Evolutionary conservation across 2,888 invertebrate species (phyloP), one percentile per base, ranked within the genome.

Genomic region (Nipponacmea schrenckii): DNA sequence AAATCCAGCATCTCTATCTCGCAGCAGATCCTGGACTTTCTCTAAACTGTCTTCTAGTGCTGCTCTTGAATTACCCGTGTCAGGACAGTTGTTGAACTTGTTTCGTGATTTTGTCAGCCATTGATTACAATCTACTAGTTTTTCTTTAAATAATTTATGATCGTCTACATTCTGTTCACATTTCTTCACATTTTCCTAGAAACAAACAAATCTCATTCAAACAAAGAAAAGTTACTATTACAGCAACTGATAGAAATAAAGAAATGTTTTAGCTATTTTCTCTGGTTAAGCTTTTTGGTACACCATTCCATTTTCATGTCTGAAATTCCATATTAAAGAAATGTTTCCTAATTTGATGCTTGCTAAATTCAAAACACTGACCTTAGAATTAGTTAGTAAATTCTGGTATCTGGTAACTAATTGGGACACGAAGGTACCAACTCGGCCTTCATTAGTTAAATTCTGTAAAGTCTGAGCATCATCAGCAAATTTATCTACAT

Each of bases 111-210:
- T 92, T 81, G 96, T 95, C 31, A 97, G 93, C 96, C 97, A 97
- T 84, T 96, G 95, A 85, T 95, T 94, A 83, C 96, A 96, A 89
- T 97, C 97, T 87, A 95, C 94, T 83, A 95, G 95, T 17, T 97
- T 91, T 10, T 95, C 93, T 80, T 95, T 95, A 86, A 96, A 97
- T 87, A 96, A 96, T 88, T 96, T 96, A 87, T 97, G 97, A 90
- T 97, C 97, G 1, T 79, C 74, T n/a, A 96, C 96, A 87, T 96
- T 96, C 78, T 95, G 94, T 82, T 96, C 95, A 96, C 97, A 97
- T 79, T 95, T 94, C 72, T 93, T 92, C 45, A 95, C 94, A 17
- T 96, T 90, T 84, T 97, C 97, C 90, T 91, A 76, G 3, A 75
- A 48, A 64, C 12, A 71, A 17, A 67, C 46, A 73, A 26, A 24